Evolutionary conservation across 1,140 invertebrate species (phyloP).

Genomic region (Drosophila willistoni): DNA sequence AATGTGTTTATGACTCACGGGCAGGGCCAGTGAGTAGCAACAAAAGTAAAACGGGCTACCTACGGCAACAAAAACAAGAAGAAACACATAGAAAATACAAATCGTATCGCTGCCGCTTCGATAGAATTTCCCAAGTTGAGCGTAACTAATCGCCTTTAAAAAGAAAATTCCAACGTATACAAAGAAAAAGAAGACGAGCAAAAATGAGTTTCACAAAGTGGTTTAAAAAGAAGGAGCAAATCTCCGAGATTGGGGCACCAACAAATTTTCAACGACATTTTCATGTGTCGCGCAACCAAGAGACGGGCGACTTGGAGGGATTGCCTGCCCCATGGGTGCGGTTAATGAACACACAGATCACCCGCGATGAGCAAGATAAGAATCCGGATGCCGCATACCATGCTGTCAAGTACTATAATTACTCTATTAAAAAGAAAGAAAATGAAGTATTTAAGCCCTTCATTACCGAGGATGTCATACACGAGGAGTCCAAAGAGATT

Average conservation of each 20-base stretch:
- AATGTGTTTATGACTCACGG: conserved; percentile 74
- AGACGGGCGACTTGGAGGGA: conserved; percentile 90
- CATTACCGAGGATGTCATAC: conserved; percentile 90
- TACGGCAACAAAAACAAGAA: conserved; percentile 53
- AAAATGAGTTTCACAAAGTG: conserved; percentile 74
- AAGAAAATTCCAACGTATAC: conserved; percentile 57
- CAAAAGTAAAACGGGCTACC: conserved; percentile 56
- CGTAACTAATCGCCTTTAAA: conserved; percentile 68
- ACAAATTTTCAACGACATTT: conserved; percentile 91
- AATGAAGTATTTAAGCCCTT: conserved; percentile 90
- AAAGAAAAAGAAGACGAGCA: conserved; percentile 8
- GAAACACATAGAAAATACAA: conserved; percentile 22
- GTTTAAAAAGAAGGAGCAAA: conserved; percentile 80
- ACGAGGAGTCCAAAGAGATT: conserved; percentile 91
- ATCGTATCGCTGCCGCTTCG: conserved; percentile 46
- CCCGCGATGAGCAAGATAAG: conserved; percentile 93
- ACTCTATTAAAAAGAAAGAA: conserved; percentile 90
- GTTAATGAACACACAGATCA: conserved; percentile 93
- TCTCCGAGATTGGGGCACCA: conserved; percentile 88
- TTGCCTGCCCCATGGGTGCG: conserved; percentile 90
- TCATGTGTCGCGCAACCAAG: conserved; percentile 91
- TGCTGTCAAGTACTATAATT: conserved; percentile 96
- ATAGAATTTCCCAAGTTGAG: conserved; percentile 72
- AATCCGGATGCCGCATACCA: conserved; percentile 94
- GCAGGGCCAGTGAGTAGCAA: conserved; percentile 62